Evolutionary conservation across 1,140 invertebrate species (phyloP), one percentile per base, ranked within the genome.

Genomic region (Zaprionus kolodkinae): DNA sequence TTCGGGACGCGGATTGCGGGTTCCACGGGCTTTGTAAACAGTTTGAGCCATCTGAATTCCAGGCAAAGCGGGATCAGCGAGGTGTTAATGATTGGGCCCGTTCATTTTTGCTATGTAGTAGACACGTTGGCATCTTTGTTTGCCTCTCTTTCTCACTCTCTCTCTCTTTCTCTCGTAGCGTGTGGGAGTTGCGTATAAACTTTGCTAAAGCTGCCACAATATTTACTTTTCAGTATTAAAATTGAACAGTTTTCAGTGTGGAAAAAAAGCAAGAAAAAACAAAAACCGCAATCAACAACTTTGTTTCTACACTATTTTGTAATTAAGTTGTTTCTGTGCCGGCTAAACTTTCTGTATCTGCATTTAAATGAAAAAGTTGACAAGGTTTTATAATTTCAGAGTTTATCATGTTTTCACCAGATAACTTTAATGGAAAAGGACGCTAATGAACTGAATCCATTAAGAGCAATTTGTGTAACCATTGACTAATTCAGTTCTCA

Each of bases 31-130:
- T 64, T 11, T 60, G 72, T 59, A 62, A 74, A 62, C 65, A 69
- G 60, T 56, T 40, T 27, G 35, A 64, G 40, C 60, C 71, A 82
- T 75, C 63, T 66, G 35, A 74, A 63, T 38, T 75, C 62, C 61
- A 21, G 56, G 27, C 38, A 35, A 72, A 73, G 36, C 63, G 11
- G 76, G 80, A 83, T 82, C 80, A 76, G 63, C 67, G 76, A 83
- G 80, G 80, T 83, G 80, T 82, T 82, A 83, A 82, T 82, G 80
- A 79, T 76, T 76, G 64, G 50, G 64, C 27, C 27, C 78, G 59
- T 65, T 35, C 54, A 43, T 84, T 83, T 75, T 50, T 63, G 61
- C 60, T 65, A 21, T 21, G 21, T 21, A 21, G 21, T 21, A 68
- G 52, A 63, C 78, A 79, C 30, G 57, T 55, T n/a, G 9, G 13